phyloP scores from a whole-genome alignment of 2,113 vertebrate species.

The Phylloscopus trochilus region DNA sequence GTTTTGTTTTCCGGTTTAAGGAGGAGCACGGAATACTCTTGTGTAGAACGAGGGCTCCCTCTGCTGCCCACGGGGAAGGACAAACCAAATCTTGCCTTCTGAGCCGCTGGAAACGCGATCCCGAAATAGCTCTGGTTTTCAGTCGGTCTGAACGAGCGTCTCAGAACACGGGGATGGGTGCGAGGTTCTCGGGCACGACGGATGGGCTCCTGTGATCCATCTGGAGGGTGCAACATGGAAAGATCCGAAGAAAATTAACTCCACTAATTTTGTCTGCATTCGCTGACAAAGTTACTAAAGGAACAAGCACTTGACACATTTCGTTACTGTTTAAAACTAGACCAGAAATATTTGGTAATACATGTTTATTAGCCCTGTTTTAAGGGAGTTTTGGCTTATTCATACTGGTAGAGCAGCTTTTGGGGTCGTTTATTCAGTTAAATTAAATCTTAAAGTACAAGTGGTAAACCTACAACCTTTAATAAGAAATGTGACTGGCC shows the following conservation, averaged over 20 bases:
- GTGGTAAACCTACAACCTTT: neutral
- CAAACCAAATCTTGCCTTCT: neutral
- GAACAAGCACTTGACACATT: neutral
- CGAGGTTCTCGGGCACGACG: neutral
- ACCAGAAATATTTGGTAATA: neutral
- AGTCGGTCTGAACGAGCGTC: neutral
- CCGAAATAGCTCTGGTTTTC: neutral
- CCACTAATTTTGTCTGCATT: neutral
- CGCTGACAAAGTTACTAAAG: neutral
- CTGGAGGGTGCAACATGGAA: neutral
- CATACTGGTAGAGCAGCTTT: neutral
- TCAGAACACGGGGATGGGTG: too few relatives aligned
- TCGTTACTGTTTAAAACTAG: neutral
- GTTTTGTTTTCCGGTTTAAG: neutral
- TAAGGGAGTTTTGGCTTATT: neutral
- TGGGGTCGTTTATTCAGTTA: neutral
- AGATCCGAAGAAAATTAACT: neutral
- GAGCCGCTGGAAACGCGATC: neutral
- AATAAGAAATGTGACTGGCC: neutral
- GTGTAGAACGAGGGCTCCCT: constrained; percentile 60
- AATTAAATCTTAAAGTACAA: neutral
- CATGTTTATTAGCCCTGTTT: neutral
- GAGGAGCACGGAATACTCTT: neutral
- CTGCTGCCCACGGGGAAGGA: constrained; percentile 34
- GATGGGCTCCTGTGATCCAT: neutral